Evolutionary conservation across 2,888 invertebrate genomes (phyloP), one percentile per base, ranked within the genome.

Genomic region (Coleophora flavipennella): DNA sequence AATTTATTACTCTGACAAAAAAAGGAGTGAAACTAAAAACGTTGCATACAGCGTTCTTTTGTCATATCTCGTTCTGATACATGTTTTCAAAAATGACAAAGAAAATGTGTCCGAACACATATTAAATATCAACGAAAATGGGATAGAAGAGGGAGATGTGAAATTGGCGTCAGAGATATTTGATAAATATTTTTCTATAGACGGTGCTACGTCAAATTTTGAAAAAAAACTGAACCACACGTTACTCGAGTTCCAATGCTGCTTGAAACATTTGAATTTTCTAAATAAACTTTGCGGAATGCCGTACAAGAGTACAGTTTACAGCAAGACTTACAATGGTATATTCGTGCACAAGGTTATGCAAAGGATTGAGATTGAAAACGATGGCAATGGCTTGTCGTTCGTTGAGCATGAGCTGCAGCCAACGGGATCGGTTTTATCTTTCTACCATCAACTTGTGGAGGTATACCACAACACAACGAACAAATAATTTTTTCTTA

Each of bases 261-360:
- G 66, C 37, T 39, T 70, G 1, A 12, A 46, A 3, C 53, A 62
- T 2, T 36, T 70, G 33, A 67, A 70, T 46, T 38, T 55, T 41
- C 49, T 70, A 37, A 70, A 70, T 31, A 45, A 26, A 4, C 32
- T 70, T 2, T 70, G 70, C 40, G 69, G 65, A 0, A 41, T 37
- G 2, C 48, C 59, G 0, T 64, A 47, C 39, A 25, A 38, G 33
- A 39, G 49, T 0, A 57, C 57, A 0, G 33, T 43, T 3, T 65
- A 60, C 34, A 51, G 50, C 12, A 57, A 44, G 36, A 47, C 54
- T 0, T 64, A 55, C 29, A 67, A 64, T 35, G 67, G 54, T 1
- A 62, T 61, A 0, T 59, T 67, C 39, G 46, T 62, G 1, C 64
- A 55, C 31, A 59, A 59, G 13, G 10, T 63, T 1, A 38, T 55